Percentiles rank a stretch among this genome's conserved stretches.
These are phyloP conservation scores for Cerastis leucographa DNA, from an alignment of 2,888 invertebrate genomes.

Conservation along the genomic window DNA sequence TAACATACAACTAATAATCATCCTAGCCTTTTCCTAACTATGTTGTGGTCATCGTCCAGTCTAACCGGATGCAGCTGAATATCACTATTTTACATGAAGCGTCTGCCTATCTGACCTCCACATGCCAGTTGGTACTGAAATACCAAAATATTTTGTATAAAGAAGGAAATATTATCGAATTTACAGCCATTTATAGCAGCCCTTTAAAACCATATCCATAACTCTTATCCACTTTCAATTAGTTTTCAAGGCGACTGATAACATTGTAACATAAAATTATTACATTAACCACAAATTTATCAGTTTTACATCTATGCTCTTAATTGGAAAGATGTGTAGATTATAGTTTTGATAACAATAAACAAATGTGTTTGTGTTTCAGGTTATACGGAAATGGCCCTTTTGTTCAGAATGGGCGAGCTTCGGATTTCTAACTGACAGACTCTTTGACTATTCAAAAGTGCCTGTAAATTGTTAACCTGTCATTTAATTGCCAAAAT, in stretches of 20 bases:
- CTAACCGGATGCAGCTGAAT: no score
- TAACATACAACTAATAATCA: background rate
- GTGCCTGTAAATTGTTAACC: background rate
- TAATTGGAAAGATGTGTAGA: conserved; percentile 63
- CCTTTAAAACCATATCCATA: conserved; percentile 51
- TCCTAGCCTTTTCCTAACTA: no score
- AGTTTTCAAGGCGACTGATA: conserved; percentile 76
- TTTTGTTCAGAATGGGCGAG: background rate
- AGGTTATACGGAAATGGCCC: background rate
- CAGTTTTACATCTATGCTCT: conserved; percentile 47
- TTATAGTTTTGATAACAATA: conserved; percentile 35
- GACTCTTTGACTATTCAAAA: background rate
- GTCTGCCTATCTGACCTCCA: no score
- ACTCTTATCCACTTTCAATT: conserved; percentile 79
- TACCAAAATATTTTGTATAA: conserved; percentile 12
- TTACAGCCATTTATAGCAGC: conserved; percentile 25
- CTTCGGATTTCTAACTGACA: background rate
- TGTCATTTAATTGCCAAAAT: background rate
- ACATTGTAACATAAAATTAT: conserved; percentile 47
- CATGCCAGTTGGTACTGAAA: background rate
- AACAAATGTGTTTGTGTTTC: conserved; percentile 14
- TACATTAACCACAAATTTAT: conserved; percentile 51
- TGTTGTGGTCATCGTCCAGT: no score
- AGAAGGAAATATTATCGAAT: conserved; percentile 14
- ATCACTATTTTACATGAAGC: no score